Percentiles rank a stretch among this genome's conserved stretches.
These are phyloP conservation scores for Pagrus major DNA, from an alignment of 2,113 vertebrate genomes.

Conservation along the genomic window DNA sequence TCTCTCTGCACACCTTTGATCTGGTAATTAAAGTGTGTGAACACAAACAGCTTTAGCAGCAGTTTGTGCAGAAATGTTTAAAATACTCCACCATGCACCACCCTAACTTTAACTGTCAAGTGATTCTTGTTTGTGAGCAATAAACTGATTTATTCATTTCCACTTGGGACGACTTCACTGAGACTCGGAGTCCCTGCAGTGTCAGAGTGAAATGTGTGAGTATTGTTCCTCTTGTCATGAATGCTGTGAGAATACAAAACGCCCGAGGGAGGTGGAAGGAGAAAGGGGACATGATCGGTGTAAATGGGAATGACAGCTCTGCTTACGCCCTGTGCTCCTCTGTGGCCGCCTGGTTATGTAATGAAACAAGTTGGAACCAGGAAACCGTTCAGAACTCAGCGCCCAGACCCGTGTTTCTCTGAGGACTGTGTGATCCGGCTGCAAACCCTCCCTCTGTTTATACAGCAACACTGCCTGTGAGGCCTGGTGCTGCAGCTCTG, in stretches of 20 bases:
- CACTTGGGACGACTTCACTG: background rate
- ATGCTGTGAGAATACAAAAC: conserved; percentile 9
- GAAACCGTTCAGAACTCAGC: background rate
- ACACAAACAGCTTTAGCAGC: background rate
- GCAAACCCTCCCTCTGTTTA: conserved; percentile 24
- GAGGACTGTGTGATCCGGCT: conserved; percentile 1
- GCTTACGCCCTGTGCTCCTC: conserved; percentile 37
- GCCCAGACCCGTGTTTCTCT: too few relatives aligned
- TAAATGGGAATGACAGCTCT: conserved; percentile 67
- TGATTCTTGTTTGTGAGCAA: conserved; percentile 20
- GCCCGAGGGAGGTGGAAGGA: conserved; percentile 27
- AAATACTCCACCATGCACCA: background rate
- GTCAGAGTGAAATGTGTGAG: conserved; percentile 1
- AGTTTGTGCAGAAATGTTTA: background rate
- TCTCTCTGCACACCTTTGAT: background rate
- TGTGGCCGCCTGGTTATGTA: conserved; percentile 56
- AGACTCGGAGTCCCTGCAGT: background rate
- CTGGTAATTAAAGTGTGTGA: background rate
- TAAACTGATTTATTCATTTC: conserved; percentile 15
- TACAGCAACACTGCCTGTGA: conserved; percentile 13
- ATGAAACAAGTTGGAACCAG: conserved; percentile 37
- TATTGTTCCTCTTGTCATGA: conserved; percentile 27
- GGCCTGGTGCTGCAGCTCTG: background rate
- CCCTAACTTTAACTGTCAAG: background rate
- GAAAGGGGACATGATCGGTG: conserved; percentile 36